Conservation (phyloP, 2,888 invertebrate species). For the Selenia dentaria region DNA sequence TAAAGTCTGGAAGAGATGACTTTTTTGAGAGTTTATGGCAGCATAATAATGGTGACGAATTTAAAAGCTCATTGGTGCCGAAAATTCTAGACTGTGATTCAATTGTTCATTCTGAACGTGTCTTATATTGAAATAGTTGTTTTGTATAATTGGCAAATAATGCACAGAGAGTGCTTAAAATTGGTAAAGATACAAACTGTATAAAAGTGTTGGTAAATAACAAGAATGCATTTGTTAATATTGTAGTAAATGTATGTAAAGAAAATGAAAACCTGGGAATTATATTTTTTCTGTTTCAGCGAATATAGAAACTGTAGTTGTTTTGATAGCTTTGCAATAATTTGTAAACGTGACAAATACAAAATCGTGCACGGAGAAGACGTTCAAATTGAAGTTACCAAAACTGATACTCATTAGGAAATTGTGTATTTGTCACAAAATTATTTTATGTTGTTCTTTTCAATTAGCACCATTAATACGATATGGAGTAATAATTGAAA, state of each 20-base stretch:
- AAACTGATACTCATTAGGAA: conserved; percentile 33
- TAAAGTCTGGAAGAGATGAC: conserved; percentile 55
- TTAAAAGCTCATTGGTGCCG: conserved; percentile 83
- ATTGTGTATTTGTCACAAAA: conserved; percentile 54
- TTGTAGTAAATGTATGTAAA: conserved; percentile 35
- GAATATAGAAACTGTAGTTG: conserved; percentile 64
- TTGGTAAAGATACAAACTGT: conserved; percentile 51
- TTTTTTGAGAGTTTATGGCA: conserved; percentile 54
- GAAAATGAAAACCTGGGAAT: conserved; percentile 48
- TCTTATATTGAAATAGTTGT: conserved; percentile 84
- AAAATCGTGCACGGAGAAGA: conserved; percentile 25
- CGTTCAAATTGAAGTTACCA: conserved; percentile 25
- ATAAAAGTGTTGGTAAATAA: conserved; percentile 41
- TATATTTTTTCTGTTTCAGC: conserved; percentile 52
- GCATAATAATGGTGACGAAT: conserved; percentile 74
- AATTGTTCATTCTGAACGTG: conserved; percentile 83
- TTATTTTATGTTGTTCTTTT: conserved; percentile 45
- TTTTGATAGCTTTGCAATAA: conserved; percentile 74
- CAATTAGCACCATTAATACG: conserved; percentile 79
- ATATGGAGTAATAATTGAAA: conserved; percentile 82
- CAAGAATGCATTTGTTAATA: conserved; percentile 72
- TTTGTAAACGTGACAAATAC: conserved; percentile 51
- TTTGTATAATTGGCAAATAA: conserved; percentile 75
- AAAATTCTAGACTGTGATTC: conserved; percentile 84
- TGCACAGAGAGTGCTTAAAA: conserved; percentile 59